These are phyloP conservation scores for Acanthopagrus latus DNA, from an alignment of 2,797 vertebrate genomes.

Conservation along the genomic window DNA sequence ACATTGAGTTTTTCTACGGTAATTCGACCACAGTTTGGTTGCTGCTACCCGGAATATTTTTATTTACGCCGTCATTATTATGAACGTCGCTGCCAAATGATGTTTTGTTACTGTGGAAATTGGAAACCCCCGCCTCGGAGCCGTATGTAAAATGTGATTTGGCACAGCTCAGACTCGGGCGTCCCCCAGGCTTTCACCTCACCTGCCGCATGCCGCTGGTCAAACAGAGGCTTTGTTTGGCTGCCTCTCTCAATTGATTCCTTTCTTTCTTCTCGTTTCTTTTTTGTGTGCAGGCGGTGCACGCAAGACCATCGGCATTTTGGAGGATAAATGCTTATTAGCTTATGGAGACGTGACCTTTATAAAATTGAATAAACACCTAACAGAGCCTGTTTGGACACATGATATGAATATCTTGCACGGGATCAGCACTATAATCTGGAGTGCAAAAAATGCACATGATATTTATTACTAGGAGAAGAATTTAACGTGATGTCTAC, in stretches of 20 bases:
- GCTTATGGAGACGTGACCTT: conserved; percentile 38
- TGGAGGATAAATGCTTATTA: conserved; percentile 28
- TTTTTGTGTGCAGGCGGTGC: conserved; percentile 18
- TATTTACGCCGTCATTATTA: conserved; percentile 52
- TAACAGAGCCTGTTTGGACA: conserved; percentile 2
- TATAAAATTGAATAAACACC: conserved; percentile 26
- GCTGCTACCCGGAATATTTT: conserved; percentile 33
- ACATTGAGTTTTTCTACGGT: conserved; percentile 49
- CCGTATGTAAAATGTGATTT: conserved; percentile 50
- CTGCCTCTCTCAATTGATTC: conserved; percentile 38
- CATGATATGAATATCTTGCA: not conserved
- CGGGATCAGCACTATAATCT: conserved; percentile 1
- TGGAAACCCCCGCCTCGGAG: conserved; percentile 43
- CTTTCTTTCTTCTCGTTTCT: conserved; percentile 11
- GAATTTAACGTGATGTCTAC: not conserved
- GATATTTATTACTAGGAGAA: not conserved
- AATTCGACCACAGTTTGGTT: conserved; percentile 52
- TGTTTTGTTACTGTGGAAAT: conserved; percentile 62
- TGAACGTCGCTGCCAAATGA: conserved; percentile 49
- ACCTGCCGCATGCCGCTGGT: conserved; percentile 25
- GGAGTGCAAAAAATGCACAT: not conserved
- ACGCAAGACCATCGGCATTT: conserved; percentile 23
- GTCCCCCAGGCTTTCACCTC: conserved; percentile 52
- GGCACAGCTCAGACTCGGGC: conserved; percentile 38
- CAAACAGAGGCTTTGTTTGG: conserved; percentile 55